phyloP scores from a whole-genome alignment of 2,797 vertebrate species.

The Myripristis murdjan region DNA sequence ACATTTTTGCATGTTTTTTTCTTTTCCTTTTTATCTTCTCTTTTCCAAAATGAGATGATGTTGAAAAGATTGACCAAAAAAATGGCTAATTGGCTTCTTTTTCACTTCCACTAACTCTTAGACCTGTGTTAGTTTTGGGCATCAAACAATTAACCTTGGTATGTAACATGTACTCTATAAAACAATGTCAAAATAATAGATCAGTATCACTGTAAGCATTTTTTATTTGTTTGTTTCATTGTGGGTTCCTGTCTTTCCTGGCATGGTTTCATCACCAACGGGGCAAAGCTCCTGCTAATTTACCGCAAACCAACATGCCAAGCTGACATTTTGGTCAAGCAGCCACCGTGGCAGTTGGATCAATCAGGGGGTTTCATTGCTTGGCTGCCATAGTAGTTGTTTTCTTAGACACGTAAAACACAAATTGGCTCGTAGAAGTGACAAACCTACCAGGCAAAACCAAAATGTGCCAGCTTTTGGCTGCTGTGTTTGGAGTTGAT shows the following conservation, averaged over 20 bases:
- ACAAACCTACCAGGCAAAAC: constrained; percentile 32
- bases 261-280: constrained; percentile 45
- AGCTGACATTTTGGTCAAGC: constrained; percentile 43
- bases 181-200: neutral
- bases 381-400: constrained; percentile 37
- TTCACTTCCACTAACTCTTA: constrained; percentile 42
- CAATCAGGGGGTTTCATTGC: neutral
- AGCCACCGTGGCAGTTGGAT: constrained; percentile 20
- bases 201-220: neutral
- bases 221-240: neutral
- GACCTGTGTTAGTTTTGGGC: constrained; percentile 52
- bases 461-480: constrained; percentile 14
- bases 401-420: constrained; percentile 27
- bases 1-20: constrained; percentile 93
- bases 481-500: constrained; percentile 9
- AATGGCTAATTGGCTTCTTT: constrained; percentile 67
- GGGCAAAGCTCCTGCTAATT: constrained; percentile 30
- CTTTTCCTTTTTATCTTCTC: constrained; percentile 81
- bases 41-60: constrained; percentile 72
- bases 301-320: constrained; percentile 17
- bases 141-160: constrained; percentile 59
- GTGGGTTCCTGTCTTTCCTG: constrained; percentile 35
- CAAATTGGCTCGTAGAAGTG: constrained; percentile 17
- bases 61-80: constrained; percentile 16
- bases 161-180: neutral